Evolutionary conservation across 2,888 invertebrate species (phyloP).

Genomic region (Neoitamus cyanurus): DNA sequence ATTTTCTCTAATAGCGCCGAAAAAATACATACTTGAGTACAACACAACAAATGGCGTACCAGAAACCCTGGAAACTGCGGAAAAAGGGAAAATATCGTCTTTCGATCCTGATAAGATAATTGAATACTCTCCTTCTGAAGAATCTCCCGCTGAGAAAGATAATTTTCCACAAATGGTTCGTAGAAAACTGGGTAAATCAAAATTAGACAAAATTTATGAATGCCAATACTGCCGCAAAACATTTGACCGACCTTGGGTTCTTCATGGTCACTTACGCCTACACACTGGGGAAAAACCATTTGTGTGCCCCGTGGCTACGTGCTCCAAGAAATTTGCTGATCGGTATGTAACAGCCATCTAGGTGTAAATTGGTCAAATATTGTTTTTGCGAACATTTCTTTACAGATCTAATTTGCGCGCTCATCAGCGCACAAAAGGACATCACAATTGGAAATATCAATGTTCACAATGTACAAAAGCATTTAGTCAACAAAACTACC

Average conservation of each 20-base stretch:
- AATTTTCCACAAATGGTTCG: background rate
- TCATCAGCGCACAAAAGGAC: constrained; percentile 77
- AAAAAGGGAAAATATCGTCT: constrained; percentile 28
- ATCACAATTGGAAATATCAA: constrained; percentile 77
- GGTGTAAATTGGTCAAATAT: background rate
- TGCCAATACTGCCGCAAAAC: constrained; percentile 70
- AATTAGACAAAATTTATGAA: constrained; percentile 55
- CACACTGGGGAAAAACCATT: constrained; percentile 80
- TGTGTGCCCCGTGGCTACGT: constrained; percentile 71
- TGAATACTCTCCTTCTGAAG: constrained; percentile 32
- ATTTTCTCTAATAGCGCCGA: constrained; percentile 6
- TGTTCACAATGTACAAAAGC: constrained; percentile 76
- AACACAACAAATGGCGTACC: background rate
- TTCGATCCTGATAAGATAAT: constrained; percentile 48
- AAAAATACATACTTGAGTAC: constrained; percentile 47
- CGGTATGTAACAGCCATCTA: constrained; percentile 66
- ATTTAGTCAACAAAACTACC: constrained; percentile 75
- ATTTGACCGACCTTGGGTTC: constrained; percentile 78
- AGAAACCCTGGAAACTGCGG: background rate
- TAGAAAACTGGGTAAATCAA: background rate
- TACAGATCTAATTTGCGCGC: constrained; percentile 76
- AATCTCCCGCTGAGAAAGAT: background rate
- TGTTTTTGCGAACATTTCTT: background rate
- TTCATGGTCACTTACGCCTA: constrained; percentile 75
- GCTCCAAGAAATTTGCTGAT: constrained; percentile 76